phyloP scores from a whole-genome alignment of 2,888 invertebrate species.

The Euclidia mi region DNA sequence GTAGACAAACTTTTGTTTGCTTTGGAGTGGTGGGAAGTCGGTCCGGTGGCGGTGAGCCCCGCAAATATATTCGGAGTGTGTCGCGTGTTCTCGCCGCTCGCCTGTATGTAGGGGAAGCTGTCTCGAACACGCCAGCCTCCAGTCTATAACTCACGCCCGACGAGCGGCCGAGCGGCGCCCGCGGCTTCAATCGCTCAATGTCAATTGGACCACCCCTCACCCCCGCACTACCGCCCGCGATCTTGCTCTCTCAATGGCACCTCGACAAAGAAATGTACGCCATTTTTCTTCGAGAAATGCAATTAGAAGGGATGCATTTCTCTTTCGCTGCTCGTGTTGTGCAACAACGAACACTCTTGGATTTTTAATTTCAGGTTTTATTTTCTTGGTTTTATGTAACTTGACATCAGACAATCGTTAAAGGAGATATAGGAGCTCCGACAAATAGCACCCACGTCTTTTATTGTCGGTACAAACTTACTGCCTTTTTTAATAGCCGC shows the following conservation, averaged over 20 bases:
- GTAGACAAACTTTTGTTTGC: slow-evolving; percentile 22
- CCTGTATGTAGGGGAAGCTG: slow-evolving; percentile 62
- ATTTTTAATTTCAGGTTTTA: slow-evolving; percentile 65
- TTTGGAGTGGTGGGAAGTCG: slow-evolving; percentile 24
- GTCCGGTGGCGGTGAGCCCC: slow-evolving; percentile 28
- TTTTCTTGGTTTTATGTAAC: slow-evolving; percentile 49
- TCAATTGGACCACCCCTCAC: slow-evolving; percentile 74
- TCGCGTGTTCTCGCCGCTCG: slow-evolving; percentile 53
- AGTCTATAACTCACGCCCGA: slow-evolving; percentile 75
- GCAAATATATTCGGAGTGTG: slow-evolving; percentile 53
- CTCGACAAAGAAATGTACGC: slow-evolving; percentile 79
- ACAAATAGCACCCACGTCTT: slow-evolving; percentile 37
- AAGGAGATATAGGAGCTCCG: slow-evolving; percentile 28
- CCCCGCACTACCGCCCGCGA: slow-evolving; percentile 67
- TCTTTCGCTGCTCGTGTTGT: slow-evolving; percentile 72
- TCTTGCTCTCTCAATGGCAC: slow-evolving; percentile 73
- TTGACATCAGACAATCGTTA: slow-evolving; percentile 44
- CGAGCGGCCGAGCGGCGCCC: slow-evolving; percentile 62
- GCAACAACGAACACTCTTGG: slow-evolving; percentile 69
- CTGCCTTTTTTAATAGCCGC: slow-evolving; percentile 28
- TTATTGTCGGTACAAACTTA: slow-evolving; percentile 22
- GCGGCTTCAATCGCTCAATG: slow-evolving; percentile 79
- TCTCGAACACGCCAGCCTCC: slow-evolving; percentile 69
- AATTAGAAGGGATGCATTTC: slow-evolving; percentile 81
- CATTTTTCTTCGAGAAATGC: slow-evolving; percentile 83